A percentile compares a stretch with the other conserved stretches of the same genome.
phyloP scores from a whole-genome alignment of 2,113 vertebrate genomes.

The Pachypanchax playfairii region DNA sequence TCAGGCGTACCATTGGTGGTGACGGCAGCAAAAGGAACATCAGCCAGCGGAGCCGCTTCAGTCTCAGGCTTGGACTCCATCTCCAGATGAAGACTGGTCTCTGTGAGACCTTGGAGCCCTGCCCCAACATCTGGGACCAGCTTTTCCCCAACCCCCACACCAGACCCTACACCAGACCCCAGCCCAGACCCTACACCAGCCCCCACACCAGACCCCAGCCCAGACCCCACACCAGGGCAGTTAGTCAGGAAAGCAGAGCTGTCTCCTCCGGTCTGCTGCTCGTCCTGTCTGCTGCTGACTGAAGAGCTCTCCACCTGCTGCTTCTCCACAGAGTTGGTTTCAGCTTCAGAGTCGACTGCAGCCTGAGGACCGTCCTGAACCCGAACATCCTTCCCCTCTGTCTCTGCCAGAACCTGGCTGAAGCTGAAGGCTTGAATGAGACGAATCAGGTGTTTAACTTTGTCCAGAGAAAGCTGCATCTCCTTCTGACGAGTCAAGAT shows the following conservation, averaged over 20 bases:
- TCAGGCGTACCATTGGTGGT: conserved; percentile 79
- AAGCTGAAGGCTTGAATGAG: conserved; percentile 96
- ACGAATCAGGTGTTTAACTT: conserved; percentile 94
- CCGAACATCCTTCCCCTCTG: conserved; percentile 40
- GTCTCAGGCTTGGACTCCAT: conserved; percentile 28
- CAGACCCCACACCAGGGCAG: neutral
- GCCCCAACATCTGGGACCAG: neutral
- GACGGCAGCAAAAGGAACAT: conserved; percentile 6
- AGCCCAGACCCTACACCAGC: neutral
- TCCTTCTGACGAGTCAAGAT: conserved; percentile 96
- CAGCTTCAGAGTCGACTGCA: conserved; percentile 7
- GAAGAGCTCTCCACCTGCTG: conserved; percentile 21
- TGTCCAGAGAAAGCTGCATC: conserved; percentile 96
- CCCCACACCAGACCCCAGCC: conserved; percentile 1
- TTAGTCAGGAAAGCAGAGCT: too few species aligned
- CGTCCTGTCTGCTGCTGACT: conserved; percentile 2
- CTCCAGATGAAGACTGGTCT: conserved; percentile 8
- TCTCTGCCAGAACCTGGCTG: conserved; percentile 87
- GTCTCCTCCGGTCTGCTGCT: conserved; percentile 17
- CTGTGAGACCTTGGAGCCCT: conserved; percentile 21
- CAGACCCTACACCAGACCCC: conserved; percentile 3
- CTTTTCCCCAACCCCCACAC: too few species aligned
- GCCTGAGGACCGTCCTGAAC: conserved; percentile 33
- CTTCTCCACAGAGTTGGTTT: conserved; percentile 37
- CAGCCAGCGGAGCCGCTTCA: conserved; percentile 15